Evolutionary conservation across 2,888 invertebrate genomes (phyloP), one percentile per base, ranked within the genome.

Genomic region (Pandemis corylana): DNA sequence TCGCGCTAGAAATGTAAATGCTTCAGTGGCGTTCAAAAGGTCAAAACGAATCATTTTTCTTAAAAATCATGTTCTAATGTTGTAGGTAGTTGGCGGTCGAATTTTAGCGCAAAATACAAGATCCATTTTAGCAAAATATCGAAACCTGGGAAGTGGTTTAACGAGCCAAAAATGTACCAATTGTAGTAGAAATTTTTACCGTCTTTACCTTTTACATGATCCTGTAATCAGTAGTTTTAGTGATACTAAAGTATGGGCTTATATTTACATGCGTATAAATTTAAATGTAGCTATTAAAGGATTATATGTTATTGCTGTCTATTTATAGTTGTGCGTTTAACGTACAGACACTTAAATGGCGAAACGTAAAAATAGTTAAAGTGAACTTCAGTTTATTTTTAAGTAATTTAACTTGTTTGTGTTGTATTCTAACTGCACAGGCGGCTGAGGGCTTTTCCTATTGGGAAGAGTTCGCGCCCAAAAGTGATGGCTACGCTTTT

Each of bases 211-310:
- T 74, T 70, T 70, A 75, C 65, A 74, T 69, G 20, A 67, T 75
- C 70, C 74, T 75, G 65, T 67, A 66, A 66, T 69, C 69, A 49
- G 69, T 69, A 69, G 69, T 15, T 51, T 42, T 69, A 65, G 59
- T 42, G 51, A 66, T 70, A 73, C 59, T 63, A 68, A 62, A 62
- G 41, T 67, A 62, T 61, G 62, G 42, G 75, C 70, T 67, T 71
- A 66, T 75, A 75, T 71, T 71, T 75, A 75, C 70, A 75, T 65
- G 74, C 75, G 56, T 56, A 36, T 36, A 70, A 69, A 68, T 49
- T 68, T 73, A 44, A 67, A 42, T 10, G 13, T 41, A 59, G 49
- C 42, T 59, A 65, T 59, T 36, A 56, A 49, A 66, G 41, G 20
- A 61, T 65, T 74, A 74, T 75, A 71, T 67, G 46, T 63, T 66